Conservation (phyloP, 2,797 vertebrate species). For the Sebastes flavidus region DNA sequence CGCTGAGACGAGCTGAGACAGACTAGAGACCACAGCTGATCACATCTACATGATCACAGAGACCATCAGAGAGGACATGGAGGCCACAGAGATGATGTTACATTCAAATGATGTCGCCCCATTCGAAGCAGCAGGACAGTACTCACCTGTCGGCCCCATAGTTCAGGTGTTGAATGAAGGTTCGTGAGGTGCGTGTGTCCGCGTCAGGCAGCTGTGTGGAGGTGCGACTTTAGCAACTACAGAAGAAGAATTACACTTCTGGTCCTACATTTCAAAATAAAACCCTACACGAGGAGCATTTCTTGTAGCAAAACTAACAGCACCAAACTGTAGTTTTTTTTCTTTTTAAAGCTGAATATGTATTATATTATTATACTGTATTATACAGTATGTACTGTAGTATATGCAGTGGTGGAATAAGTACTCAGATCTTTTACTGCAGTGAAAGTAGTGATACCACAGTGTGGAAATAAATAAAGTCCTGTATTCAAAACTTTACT, state of each 20-base stretch:
- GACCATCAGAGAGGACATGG: too few relatives aligned
- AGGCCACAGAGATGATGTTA: fast-evolving
- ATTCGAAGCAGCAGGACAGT: fast-evolving
- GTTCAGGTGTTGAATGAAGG: conserved; percentile 15
- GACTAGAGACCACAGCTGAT: background rate
- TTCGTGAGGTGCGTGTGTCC: background rate
- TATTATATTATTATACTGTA: background rate
- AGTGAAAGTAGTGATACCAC: background rate
- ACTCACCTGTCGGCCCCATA: conserved; percentile 78
- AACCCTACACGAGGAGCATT: background rate
- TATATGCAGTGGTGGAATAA: background rate
- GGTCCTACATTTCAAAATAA: conserved; percentile 44
- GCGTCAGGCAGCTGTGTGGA: background rate
- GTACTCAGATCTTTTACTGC: too few relatives aligned
- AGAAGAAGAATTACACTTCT: background rate
- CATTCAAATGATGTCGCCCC: fast-evolving
- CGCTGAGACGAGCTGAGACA: background rate
- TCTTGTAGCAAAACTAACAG: background rate
- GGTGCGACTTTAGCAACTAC: background rate
- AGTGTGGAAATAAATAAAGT: background rate
- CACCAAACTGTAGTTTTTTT: background rate
- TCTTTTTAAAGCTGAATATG: background rate
- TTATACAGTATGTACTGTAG: too few relatives aligned
- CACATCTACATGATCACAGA: background rate
- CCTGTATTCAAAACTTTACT: background rate